Evolutionary conservation across 2,888 invertebrate genomes (phyloP).

Genomic region (Chironomus riparius): DNA sequence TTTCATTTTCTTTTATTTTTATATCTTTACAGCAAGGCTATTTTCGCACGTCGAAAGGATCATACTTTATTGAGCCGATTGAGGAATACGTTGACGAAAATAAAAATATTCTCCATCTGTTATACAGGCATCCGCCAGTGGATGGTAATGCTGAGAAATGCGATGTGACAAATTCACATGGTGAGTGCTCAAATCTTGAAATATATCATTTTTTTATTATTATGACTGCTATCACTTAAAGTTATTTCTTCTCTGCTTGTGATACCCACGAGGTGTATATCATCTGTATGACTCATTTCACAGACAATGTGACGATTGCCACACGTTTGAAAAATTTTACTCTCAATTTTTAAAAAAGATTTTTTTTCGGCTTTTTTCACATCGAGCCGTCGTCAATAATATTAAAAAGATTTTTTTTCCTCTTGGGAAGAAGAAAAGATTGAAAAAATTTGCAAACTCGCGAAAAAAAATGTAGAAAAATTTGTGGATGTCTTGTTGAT

Average conservation of each 20-base stretch:
- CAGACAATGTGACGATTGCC: constrained; percentile 18
- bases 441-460: too few relatives aligned
- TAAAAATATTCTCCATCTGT: constrained; percentile 45
- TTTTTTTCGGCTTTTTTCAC: not conserved
- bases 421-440: too few relatives aligned
- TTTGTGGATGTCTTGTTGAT: too few relatives aligned
- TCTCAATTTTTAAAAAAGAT: too few relatives aligned
- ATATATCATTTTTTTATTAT: too few relatives aligned
- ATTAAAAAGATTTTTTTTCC: too few relatives aligned
- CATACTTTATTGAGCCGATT: constrained; percentile 57
- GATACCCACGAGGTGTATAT: not conserved
- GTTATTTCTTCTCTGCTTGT: not conserved
- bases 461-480: too few relatives aligned
- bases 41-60: constrained; percentile 55
- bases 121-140: constrained; percentile 38
- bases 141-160: constrained; percentile 35
- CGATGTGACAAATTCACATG: constrained; percentile 18
- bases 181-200: constrained; percentile 2
- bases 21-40: constrained; percentile 53
- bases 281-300: not conserved
- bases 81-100: constrained; percentile 44
- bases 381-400: not conserved
- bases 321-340: not conserved
- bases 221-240: too few relatives aligned
- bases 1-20: not conserved